phyloP scores from a whole-genome alignment of 1,140 invertebrate species.

The Panagrolaimus sp. region DNA sequence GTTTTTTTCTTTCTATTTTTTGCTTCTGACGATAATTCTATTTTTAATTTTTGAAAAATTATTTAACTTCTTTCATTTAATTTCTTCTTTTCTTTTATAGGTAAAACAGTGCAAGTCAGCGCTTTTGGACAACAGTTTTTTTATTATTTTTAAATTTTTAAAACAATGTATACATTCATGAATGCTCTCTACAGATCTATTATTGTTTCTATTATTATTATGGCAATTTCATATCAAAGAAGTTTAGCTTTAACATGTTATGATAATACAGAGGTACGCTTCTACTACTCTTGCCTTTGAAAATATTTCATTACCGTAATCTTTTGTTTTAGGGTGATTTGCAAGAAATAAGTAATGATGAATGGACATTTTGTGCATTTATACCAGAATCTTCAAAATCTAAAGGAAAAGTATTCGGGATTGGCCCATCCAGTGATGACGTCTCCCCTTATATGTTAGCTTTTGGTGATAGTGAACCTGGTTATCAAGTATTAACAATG shows the following conservation, averaged over 20 bases:
- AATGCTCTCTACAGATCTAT: no score
- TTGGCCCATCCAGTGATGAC: neutral
- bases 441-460: neutral
- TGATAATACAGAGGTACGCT: conserved; percentile 9
- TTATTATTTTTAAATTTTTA: no score
- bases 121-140: no score
- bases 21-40: no score
- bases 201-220: no score
- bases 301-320: neutral
- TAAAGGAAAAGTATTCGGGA: neutral
- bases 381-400: neutral
- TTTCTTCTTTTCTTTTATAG: no score
- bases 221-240: neutral
- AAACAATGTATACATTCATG: no score
- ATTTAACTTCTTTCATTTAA: no score
- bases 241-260: conserved; percentile 2
- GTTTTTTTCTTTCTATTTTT: no score
- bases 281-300: no score
- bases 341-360: neutral
- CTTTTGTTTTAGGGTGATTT: conserved; percentile 1
- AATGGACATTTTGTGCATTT: neutral
- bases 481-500: neutral
- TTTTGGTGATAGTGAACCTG: neutral
- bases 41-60: no score
- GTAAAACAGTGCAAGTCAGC: no score